Base-by-base conservation (phyloP, 2,113 vertebrate species). In the Pungitius pungitius region DNA sequence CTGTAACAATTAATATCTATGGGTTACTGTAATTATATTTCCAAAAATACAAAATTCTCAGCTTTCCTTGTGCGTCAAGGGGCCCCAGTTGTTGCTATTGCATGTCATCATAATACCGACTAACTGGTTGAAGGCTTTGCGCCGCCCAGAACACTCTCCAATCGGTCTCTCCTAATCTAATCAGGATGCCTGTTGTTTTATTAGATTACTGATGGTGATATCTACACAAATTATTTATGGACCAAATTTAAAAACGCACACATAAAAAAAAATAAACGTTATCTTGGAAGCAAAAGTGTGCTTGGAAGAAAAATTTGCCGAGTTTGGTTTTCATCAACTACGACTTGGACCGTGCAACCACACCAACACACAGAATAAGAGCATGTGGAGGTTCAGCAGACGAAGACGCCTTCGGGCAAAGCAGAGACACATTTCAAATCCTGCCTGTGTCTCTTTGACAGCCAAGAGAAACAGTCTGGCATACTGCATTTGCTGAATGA, bases 381-480 rank as follows among this genome's bases (percentile, higher is more conserved):
- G 63, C 83, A 73, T 54, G 47, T 51, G 49, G 68, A 75, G 64
- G 59, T 78, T 77, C 78, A 73, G 69, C 52, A 42, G 78, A 78
- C 75, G 37, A 85, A 79, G 51, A 69, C 47, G 76, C 77, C 69
- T 60, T 51, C 81, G 76, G 80, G 80, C 47, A 75, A 64, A 84
- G 70, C 77, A 64, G 30, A 76, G 81, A 83, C 74, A 39, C 20
- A 73, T 82, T 89, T 87, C 84, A 79, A 88, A 42, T 59, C 58
- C 83, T 77, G 76, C 82, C 81, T 30, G 26, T 58, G 64, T 89
- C 69, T 80, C 70, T 55, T 37, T 71, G n/a, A 81, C 72, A 47
- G 89, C 91, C 92, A 92, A 92, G 63, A 88, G 61, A 86, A 92
- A 92, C 86, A 92, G 66, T 87, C 88, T 87, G 91, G 75, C 66